Base-by-base conservation (phyloP, 2,113 vertebrate species). In the Xiphophorus couchianus region DNA sequence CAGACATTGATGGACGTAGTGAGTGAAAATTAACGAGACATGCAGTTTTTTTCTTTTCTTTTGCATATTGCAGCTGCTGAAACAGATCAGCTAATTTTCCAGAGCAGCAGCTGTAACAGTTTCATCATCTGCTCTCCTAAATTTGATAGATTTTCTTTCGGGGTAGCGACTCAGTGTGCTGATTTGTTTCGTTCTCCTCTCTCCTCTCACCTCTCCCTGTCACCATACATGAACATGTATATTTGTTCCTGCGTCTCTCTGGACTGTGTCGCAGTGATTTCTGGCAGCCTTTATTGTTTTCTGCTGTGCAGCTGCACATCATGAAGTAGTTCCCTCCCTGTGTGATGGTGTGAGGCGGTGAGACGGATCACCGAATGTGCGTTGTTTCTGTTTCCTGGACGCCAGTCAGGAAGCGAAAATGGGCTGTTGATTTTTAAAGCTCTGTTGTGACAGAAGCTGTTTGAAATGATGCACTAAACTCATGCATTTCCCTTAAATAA, bases 221-320 rank as follows among this genome's bases (percentile, higher is more conserved):
- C n/a, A 58, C 30, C 54, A n/a, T 70, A n/a, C n/a, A 33, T 75
- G 65, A 28, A 31, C 28, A 48, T 84, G 51, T 76, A 76, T 79
- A 33, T 74, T 28, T 71, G 63, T 69, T 31, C 51, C 51, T 80
- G 67, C 72, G 65, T 90, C 88, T 88, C 86, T 72, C 65, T 63
- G 90, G 90, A 88, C 66, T 60, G 28, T 72, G 66, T 74, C 27
- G 13, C 80, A 83, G 83, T 37, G 39, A 78, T 83, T 86, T 86
- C 84, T 90, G 80, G 77, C 84, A 78, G 83, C 54, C 82, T 89
- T 89, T 90, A 91, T 90, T 92, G 88, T 92, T 93, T 91, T 93
- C 89, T 76, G 74, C 86, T 88, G 84, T 88, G 87, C 91, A 92
- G 90, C 84, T 93, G 90, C 87, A 91, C 83, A 89, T 91, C 87